phyloP scores from a whole-genome alignment of 1,140 invertebrate genomes.

The Mercenaria mercenaria region DNA sequence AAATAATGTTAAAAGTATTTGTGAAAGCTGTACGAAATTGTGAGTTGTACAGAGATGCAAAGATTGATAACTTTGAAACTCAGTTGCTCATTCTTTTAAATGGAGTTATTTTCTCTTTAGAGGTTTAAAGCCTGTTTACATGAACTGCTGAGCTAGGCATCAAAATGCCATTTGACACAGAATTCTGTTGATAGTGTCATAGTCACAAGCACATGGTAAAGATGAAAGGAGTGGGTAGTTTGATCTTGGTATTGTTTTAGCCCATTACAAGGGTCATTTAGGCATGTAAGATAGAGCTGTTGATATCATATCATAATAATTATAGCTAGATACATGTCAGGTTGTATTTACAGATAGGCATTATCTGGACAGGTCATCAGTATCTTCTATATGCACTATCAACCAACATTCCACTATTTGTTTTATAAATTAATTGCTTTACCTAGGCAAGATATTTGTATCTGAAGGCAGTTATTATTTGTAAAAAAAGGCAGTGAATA shows the following conservation, averaged over 20 bases:
- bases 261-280: not conserved
- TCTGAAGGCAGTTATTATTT: not conserved
- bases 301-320: not conserved
- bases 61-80: too few relatives aligned
- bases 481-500: too few relatives aligned
- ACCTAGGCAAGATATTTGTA: not conserved
- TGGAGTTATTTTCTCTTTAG: too few relatives aligned
- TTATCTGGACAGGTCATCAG: slow-evolving; percentile 7
- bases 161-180: too few relatives aligned
- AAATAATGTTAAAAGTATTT: too few relatives aligned
- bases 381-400: not conserved
- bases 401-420: not conserved
- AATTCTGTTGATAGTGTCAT: too few relatives aligned
- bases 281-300: not conserved
- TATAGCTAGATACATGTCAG: not conserved
- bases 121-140: too few relatives aligned
- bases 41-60: too few relatives aligned
- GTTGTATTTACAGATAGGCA: not conserved
- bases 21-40: too few relatives aligned
- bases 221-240: not conserved
- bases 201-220: not conserved
- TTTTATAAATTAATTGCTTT: not conserved
- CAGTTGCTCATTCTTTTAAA: too few relatives aligned
- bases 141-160: too few relatives aligned
- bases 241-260: not conserved